phyloP scores from a whole-genome alignment of 2,797 vertebrate species.

The Periparus ater region DNA sequence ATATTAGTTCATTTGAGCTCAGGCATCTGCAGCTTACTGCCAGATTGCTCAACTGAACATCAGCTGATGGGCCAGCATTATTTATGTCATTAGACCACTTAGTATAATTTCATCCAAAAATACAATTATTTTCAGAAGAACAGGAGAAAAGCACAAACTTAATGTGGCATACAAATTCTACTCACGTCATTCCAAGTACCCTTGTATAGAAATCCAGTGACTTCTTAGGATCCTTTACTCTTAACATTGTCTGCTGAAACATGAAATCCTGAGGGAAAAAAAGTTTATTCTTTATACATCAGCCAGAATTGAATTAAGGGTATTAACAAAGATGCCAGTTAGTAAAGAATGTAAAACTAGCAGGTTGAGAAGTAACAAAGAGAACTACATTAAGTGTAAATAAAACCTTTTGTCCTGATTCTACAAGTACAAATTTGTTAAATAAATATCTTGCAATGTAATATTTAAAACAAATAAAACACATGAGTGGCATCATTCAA shows the following conservation, averaged over 20 bases:
- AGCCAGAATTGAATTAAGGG: not conserved
- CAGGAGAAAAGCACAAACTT: not conserved
- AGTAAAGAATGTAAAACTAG: not conserved
- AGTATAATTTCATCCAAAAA: not conserved
- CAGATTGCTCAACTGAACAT: not conserved
- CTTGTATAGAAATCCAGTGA: constrained; percentile 96
- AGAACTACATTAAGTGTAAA: not conserved
- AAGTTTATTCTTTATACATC: not conserved
- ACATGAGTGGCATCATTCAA: not conserved
- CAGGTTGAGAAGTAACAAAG: not conserved
- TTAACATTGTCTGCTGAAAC: constrained; percentile 97
- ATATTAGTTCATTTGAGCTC: not conserved
- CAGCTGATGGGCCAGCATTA: not conserved
- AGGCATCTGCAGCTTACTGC: not conserved
- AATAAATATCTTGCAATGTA: not conserved
- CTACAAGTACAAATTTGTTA: not conserved
- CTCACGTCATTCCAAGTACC: constrained; percentile 97
- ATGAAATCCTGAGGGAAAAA: constrained; percentile 85
- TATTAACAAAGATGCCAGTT: not conserved
- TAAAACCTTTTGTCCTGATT: not conserved
- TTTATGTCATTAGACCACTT: not conserved
- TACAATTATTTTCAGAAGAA: not conserved
- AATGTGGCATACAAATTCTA: constrained; percentile 9
- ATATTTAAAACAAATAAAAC: not conserved
- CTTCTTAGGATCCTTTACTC: constrained; percentile 94